A percentile compares a stretch with the other conserved stretches of the same genome.
Evolutionary conservation across 1,140 invertebrate genomes (phyloP).

Genomic region (Lordiphosa mommai): DNA sequence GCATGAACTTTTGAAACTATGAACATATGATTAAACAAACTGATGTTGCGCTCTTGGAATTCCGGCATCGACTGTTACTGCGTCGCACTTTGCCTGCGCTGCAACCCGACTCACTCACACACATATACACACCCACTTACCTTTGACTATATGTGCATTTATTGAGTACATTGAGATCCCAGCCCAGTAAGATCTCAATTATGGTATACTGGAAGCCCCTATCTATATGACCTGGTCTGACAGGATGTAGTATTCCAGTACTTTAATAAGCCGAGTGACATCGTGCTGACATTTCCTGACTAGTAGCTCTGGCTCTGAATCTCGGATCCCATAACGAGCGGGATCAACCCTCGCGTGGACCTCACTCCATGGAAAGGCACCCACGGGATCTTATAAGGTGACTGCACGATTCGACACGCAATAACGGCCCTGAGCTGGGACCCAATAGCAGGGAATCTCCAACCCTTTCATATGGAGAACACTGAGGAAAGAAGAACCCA

Average conservation of each 20-base stretch:
- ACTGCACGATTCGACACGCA: neutral
- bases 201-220: neutral
- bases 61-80: no score
- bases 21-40: no score
- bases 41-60: no score
- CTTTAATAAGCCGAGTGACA: neutral
- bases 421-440: no score
- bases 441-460: no score
- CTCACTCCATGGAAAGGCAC: neutral
- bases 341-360: neutral
- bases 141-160: no score
- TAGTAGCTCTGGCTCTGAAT: neutral
- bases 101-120: no score
- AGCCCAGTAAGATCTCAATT: constrained; percentile 1
- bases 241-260: neutral
- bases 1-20: no score
- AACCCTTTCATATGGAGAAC: no score
- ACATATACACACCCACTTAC: no score
- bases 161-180: neutral
- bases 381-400: neutral
- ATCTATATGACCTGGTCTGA: neutral
- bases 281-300: neutral
- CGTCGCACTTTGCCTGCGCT: no score
- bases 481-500: no score
- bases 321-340: neutral